Evolutionary conservation across 2,113 vertebrate species (phyloP).

Genomic region (Corynorhinus townsendii): DNA sequence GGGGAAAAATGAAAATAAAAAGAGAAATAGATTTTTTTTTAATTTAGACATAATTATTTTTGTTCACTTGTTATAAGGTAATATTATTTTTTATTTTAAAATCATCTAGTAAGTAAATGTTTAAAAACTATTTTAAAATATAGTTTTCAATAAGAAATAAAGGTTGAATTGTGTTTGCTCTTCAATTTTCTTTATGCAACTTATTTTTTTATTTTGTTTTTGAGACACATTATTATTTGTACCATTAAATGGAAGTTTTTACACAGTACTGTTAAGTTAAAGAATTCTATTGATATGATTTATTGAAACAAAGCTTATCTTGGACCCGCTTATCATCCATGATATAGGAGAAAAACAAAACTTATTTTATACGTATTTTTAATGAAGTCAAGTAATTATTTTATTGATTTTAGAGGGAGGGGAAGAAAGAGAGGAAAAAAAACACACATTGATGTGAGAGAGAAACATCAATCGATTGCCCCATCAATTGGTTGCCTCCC

Average conservation of each 20-base stretch:
- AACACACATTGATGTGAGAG: not conserved
- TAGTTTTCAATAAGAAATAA: not conserved
- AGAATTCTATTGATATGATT: not conserved
- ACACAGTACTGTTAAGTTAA: not conserved
- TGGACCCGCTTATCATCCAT: not conserved
- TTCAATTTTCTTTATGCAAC: not conserved
- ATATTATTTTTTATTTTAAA: not conserved
- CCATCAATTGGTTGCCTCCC: not conserved
- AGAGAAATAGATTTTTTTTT: not conserved
- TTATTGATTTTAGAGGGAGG: not conserved
- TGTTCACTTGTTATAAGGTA: not conserved
- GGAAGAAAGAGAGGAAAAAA: not conserved
- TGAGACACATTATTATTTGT: not conserved
- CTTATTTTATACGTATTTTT: not conserved
- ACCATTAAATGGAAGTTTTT: not conserved
- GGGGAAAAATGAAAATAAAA: not conserved
- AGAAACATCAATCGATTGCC: not conserved
- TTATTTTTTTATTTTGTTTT: not conserved
- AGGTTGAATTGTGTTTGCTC: not conserved
- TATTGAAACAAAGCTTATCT: not conserved
- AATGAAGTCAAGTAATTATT: not conserved
- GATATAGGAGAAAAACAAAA: not conserved
- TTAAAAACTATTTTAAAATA: not conserved
- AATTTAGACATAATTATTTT: not conserved
- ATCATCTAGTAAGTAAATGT: not conserved